Base-by-base conservation (phyloP, 1,140 invertebrate species). In the Drosophila virilis region DNA sequence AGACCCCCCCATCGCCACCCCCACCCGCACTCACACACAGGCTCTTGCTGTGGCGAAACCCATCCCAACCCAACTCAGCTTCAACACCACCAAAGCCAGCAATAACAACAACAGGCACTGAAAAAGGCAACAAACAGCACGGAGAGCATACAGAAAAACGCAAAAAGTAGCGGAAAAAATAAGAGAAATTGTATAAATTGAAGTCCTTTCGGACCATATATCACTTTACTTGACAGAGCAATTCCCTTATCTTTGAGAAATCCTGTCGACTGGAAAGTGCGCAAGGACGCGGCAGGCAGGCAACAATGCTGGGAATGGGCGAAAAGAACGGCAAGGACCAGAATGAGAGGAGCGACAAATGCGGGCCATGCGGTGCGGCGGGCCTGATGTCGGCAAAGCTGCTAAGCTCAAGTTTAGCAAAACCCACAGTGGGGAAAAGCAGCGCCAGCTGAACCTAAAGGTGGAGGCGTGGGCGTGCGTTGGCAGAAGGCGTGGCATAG, bases 241-340 rank as follows among this genome's bases (percentile, higher is more conserved):
- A 91, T 91, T 91, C 90, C 90, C 90, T 91, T 91, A 91, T 91
- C 90, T 91, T 91, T 91, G 89, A 90, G 90, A 91, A 91, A 91
- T 91, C 89, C 89, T 91, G 90, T 91, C 89, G 89, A 91, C 89
- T 91, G 88, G 83, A 91, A 89, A 91, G 78, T 86, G 80, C 83
- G 83, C 83, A 88, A 86, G 83, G 83, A 86, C 83, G 77, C 74
- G 69, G 54, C 42, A 37, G n/a, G 69, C 70, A 54, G 73, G 67
- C 72, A 42, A 28, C 37, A 28, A 17, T 10, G 13, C 38, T 28
- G 58, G 32, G 38, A 61, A 45, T 10, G 46, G 37, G 40, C 50
- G 50, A 68, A 43, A 69, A 62, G 73, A 71, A 85, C 59, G 73
- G 74, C 77, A 69, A 77, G 46, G 64, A 66, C 62, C 66, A 77